These are phyloP conservation scores for Cydia fagiglandana DNA, from an alignment of 1,140 invertebrate genomes.

Conservation along the genomic window DNA sequence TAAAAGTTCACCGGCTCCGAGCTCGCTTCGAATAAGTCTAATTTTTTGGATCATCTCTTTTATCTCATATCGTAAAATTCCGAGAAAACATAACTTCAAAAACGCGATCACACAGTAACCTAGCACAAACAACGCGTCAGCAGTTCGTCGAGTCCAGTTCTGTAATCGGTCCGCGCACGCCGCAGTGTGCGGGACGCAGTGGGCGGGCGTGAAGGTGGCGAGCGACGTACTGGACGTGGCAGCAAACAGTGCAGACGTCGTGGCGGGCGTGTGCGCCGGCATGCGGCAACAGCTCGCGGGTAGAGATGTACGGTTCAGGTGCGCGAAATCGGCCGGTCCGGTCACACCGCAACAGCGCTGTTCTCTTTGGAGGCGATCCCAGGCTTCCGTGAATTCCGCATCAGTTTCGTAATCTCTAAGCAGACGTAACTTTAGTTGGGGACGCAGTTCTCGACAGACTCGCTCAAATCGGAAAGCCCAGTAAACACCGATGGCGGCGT, in stretches of 20 bases:
- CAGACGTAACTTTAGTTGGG: slow-evolving; percentile 81
- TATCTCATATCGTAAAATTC: slow-evolving; percentile 91
- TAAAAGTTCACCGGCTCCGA: slow-evolving; percentile 71
- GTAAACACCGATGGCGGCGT: slow-evolving; percentile 90
- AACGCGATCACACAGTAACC: slow-evolving; percentile 95
- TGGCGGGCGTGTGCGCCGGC: slow-evolving; percentile 65
- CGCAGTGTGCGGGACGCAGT: slow-evolving; percentile 67
- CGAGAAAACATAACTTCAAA: slow-evolving; percentile 93
- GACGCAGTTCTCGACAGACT: slow-evolving; percentile 85
- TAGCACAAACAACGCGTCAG: slow-evolving; percentile 90
- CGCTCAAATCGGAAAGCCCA: slow-evolving; percentile 91
- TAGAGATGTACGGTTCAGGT: slow-evolving; percentile 66
- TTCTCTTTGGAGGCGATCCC: slow-evolving; percentile 89
- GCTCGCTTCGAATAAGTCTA: slow-evolving; percentile 80
- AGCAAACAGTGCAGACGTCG: slow-evolving; percentile 81
- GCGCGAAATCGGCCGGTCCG: slow-evolving; percentile 83
- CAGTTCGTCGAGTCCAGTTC: slow-evolving; percentile 87
- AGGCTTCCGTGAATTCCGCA: slow-evolving; percentile 86
- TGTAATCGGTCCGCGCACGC: slow-evolving; percentile 87
- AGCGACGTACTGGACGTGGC: slow-evolving; percentile 83
- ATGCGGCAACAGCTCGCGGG: slow-evolving; percentile 80
- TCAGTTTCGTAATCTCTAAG: slow-evolving; percentile 86
- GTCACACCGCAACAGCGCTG: slow-evolving; percentile 89
- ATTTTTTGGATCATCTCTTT: slow-evolving; percentile 96
- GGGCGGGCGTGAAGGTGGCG: slow-evolving; percentile 62